Evolutionary conservation across 2,888 invertebrate genomes (phyloP), one percentile per base, ranked within the genome.

Genomic region (Drosophila nr. perissopoda): DNA sequence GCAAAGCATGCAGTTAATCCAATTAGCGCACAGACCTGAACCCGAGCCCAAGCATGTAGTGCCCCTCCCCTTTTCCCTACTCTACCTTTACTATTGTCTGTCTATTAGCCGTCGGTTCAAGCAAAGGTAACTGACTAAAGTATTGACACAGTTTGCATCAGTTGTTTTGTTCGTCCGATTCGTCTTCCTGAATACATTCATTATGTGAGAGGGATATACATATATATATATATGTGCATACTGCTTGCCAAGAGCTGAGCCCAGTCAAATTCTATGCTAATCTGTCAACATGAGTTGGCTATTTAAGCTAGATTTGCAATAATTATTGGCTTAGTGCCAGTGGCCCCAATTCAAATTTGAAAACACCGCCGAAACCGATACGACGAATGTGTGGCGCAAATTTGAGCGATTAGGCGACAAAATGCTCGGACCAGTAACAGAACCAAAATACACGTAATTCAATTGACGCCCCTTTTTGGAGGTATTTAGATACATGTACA

Each of bases 241-340:
- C 25, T 46, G 7, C 54, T 49, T 70, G 60, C 58, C 56, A 59
- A 61, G 31, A 60, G 57, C 67, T 58, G 61, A 78, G 40, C 48
- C 56, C 40, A 58, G 54, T 70, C 70, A 78, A 88, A 80, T 82
- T 72, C 83, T 74, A 51, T 79, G 88, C 83, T 88, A 88, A 88
- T 88, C 89, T 79, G 79, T 73, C 80, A 79, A 73, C 70, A 81
- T 78, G 81, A 75, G 77, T 78, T 69, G 67, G 61, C 74, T 82
- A 83, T 80, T 76, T 85, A 88, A 87, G 88, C 76, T 76, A 78
- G 88, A 89, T 80, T 87, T 75, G 80, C 74, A 75, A 56, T 56
- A 87, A 78, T 64, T 82, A 79, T 76, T 76, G 83, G 83, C 84
- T 89, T 84, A 81, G 46, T 65, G 75, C 58, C 71, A 75, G 52